Conservation (phyloP, 2,113 vertebrate species). For the Cisticola juncidis region DNA sequence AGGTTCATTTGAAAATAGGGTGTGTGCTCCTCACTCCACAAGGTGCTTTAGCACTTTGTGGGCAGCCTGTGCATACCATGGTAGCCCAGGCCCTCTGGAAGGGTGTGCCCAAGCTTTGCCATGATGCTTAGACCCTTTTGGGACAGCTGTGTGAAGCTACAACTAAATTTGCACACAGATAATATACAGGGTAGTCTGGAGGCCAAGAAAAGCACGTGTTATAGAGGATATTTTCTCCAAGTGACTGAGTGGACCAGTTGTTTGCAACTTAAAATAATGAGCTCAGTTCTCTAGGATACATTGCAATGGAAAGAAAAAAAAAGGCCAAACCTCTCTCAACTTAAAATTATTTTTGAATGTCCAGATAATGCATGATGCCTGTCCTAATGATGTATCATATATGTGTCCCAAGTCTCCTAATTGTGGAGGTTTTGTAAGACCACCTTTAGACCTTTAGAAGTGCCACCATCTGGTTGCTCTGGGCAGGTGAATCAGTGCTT, state of each 20-base stretch:
- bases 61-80: not conserved
- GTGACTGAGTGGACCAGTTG: not conserved
- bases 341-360: not conserved
- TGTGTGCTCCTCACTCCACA: not conserved
- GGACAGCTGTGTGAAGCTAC: not conserved
- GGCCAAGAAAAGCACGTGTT: not conserved
- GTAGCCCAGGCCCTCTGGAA: not conserved
- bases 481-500: fast-evolving
- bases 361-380: not conserved
- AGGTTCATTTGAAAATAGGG: not conserved
- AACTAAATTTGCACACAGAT: not conserved
- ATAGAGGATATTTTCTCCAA: not conserved
- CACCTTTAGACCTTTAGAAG: not conserved
- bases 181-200: not conserved
- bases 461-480: not conserved
- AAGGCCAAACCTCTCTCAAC: not conserved
- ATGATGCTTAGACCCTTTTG: not conserved
- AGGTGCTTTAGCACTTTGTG: not conserved
- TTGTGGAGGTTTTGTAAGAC: not conserved
- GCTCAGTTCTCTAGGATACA: not conserved
- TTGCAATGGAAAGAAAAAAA: not conserved
- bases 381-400: not conserved
- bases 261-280: not conserved
- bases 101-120: not conserved
- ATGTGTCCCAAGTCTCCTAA: not conserved